These are phyloP conservation scores for Gulo gulo DNA, from an alignment of 2,113 vertebrate species.

Conservation along the genomic window DNA sequence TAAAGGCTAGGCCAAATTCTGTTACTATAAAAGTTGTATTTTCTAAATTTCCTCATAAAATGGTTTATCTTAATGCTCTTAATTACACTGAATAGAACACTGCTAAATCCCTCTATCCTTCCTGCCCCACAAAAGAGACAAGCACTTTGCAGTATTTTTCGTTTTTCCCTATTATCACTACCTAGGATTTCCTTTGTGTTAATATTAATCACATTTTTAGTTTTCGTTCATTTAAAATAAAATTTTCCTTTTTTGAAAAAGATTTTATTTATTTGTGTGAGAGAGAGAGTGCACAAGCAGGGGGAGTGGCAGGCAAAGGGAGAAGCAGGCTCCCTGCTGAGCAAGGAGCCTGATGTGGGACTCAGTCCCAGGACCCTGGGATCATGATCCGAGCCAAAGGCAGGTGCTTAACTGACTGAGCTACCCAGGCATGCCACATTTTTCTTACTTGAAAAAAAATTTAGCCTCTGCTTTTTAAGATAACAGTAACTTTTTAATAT, in stretches of 20 bases:
- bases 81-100: not conserved
- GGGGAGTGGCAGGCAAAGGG: not conserved
- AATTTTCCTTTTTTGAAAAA: not conserved
- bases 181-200: not conserved
- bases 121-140: not conserved
- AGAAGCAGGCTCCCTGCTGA: not conserved
- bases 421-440: not conserved
- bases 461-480: not conserved
- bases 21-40: not conserved
- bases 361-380: not conserved
- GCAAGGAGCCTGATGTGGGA: not conserved
- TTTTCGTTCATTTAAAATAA: not conserved
- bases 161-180: not conserved
- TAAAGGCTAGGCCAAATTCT: not conserved
- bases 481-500: not conserved
- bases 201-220: not conserved
- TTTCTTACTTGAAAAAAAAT: not conserved
- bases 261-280: not conserved
- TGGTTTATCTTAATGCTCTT: not conserved
- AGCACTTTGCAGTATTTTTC: not conserved
- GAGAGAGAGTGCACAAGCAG: not conserved
- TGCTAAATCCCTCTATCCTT: not conserved
- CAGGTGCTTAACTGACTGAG: not conserved
- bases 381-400: too few species aligned
- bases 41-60: not conserved